Evolutionary conservation across 2,888 invertebrate species (phyloP).

Genomic region (Drosophila merina): DNA sequence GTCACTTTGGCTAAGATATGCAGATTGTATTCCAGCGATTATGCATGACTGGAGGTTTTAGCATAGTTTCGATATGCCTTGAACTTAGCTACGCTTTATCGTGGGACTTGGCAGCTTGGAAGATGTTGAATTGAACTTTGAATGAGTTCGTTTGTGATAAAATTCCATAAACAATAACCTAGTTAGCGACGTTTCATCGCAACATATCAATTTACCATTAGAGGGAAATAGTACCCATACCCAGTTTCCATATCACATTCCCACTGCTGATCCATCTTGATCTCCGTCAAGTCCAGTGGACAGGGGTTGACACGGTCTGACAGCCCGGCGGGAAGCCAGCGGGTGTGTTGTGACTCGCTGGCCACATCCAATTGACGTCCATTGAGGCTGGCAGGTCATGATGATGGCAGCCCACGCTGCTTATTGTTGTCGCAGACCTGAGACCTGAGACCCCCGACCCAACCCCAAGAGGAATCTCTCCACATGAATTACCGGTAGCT

Average conservation of each 20-base stretch:
- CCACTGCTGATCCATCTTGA: conserved; percentile 22
- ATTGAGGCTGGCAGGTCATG: conserved; percentile 58
- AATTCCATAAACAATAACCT: not conserved
- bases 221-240: conserved; percentile 26
- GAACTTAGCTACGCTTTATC: conserved; percentile 20
- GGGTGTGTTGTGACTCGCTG: conserved; percentile 56
- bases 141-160: conserved; percentile 1
- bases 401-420: conserved; percentile 40
- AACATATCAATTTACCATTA: conserved; percentile 8
- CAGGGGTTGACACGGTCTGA: conserved; percentile 60
- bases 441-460: not conserved
- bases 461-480: not conserved
- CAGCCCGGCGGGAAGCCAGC: conserved; percentile 42
- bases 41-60: conserved; percentile 26
- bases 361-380: conserved; percentile 65
- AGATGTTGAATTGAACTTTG: not conserved
- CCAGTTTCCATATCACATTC: not conserved
- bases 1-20: conserved; percentile 32
- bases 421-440: conserved; percentile 18
- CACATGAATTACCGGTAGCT: conserved; percentile 22
- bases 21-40: conserved; percentile 48
- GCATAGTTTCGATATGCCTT: conserved; percentile 33
- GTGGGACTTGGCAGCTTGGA: not conserved
- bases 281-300: conserved; percentile 39
- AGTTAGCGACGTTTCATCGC: conserved; percentile 3